Conservation (phyloP, 1,140 invertebrate genomes). For the Teleogryllus occipitalis region DNA sequence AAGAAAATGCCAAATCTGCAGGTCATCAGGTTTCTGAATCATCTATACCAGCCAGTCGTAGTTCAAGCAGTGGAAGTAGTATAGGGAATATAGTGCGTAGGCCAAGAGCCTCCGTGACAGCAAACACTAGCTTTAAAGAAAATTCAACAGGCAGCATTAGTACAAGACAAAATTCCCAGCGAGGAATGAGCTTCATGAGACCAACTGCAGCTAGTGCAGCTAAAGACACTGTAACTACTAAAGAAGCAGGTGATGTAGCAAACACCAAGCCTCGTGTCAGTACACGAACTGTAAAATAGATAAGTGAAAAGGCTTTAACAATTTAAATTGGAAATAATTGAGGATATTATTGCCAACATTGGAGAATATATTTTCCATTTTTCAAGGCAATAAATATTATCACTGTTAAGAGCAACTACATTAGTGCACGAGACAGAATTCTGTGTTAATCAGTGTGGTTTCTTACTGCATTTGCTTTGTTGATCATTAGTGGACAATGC, state of each 20-base stretch:
- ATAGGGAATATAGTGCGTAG: constrained; percentile 39
- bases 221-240: constrained; percentile 37
- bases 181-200: constrained; percentile 50
- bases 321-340: too few species aligned
- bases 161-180: constrained; percentile 25
- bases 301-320: too few species aligned
- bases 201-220: constrained; percentile 52
- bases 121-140: constrained; percentile 17
- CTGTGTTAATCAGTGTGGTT: neutral
- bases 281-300: neutral
- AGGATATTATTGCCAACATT: too few species aligned
- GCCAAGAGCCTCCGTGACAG: constrained; percentile 21
- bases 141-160: constrained; percentile 30
- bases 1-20: constrained; percentile 32
- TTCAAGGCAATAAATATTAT: neutral
- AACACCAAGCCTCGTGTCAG: neutral
- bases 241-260: neutral
- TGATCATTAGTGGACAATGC: neutral
- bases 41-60: constrained; percentile 56
- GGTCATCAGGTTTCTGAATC: constrained; percentile 27
- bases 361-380: neutral
- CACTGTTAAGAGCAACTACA: neutral
- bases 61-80: constrained; percentile 62
- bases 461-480: neutral
- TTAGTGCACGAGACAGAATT: neutral